Base-by-base conservation (phyloP, 2,113 vertebrate genomes). In the Puffinus mauretanicus region DNA sequence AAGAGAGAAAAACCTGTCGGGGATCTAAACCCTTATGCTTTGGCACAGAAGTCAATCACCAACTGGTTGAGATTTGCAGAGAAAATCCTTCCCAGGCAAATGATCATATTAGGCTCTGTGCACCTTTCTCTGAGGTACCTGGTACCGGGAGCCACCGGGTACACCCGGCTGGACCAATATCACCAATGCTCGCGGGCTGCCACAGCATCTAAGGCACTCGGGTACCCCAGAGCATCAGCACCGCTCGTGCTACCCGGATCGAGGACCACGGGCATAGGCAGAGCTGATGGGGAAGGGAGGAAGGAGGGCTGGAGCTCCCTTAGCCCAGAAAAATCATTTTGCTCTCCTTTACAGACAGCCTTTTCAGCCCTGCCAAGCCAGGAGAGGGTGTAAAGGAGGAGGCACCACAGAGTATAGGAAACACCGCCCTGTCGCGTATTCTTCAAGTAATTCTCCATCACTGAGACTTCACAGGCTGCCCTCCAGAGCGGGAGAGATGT, bases 211-310 rank as follows among this genome's bases (percentile, higher is more conserved):
- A n/a, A 61, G 27, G 16, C 14, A 32, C 60, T 32, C 2, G 0
- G n/a, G 83, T 40, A 29, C 52, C 47, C n/a, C 32, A 36, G 27
- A 78, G 61, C 80, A 83, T 38, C 60, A 49, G 60, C 58, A 67
- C 25, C 20, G 1, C 19, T 71, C 26, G 2, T 17, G 32, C 42
- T 52, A 24, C 51, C 26, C 0, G 0, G 9, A 34, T 16, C 55
- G 51, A 25, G 36, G 69, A 71, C 21, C 34, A 2, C 3, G 17
- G 44, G 44, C 26, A 29, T 1, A 24, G 46, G 27, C 55, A 72
- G 49, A 27, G 80, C 30, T 60, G 57, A 34, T 22, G 30, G 52
- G n/a, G n/a, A 67, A 32, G 20, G 47, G 13, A 73, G 5, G 26
- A 47, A 62, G 14, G 12, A 57, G n/a, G n/a, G 21, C 1, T 58